A percentile compares a stretch with the other conserved stretches of the same genome.
phyloP scores from a whole-genome alignment of 2,113 vertebrate genomes.

The Podilymbus podiceps region DNA sequence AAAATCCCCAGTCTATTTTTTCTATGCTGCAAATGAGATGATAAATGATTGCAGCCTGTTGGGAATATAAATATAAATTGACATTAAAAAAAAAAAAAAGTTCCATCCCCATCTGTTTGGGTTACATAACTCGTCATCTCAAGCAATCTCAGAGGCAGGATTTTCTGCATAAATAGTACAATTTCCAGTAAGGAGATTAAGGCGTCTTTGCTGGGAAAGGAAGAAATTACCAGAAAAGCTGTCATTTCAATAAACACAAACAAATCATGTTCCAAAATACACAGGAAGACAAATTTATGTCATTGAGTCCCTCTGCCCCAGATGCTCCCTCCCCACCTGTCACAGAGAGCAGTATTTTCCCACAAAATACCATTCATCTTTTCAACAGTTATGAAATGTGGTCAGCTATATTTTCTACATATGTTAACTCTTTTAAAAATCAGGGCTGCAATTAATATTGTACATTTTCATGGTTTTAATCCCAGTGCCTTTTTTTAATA shows the following conservation, averaged over 20 bases:
- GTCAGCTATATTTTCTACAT: neutral
- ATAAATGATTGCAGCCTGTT: constrained; percentile 50
- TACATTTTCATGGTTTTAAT: neutral
- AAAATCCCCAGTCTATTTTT: neutral
- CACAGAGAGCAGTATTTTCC: neutral
- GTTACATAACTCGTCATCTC: constrained; percentile 73
- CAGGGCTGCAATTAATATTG: neutral
- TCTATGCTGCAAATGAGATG: neutral
- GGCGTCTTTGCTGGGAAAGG: constrained; percentile 56
- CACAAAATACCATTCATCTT: neutral
- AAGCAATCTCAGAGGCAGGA: constrained; percentile 67
- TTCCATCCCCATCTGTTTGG: constrained; percentile 71
- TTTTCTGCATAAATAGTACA: constrained; percentile 74
- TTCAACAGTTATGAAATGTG: neutral
- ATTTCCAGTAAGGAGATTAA: constrained; percentile 75
- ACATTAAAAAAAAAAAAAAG: constrained; percentile 18
- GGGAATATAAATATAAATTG: constrained; percentile 59
- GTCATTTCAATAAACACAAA: constrained; percentile 55
- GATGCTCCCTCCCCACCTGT: neutral
- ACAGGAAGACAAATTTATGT: constrained; percentile 36
- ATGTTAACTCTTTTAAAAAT: neutral
- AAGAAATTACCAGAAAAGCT: constrained; percentile 65
- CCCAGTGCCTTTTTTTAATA: neutral
- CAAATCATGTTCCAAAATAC: constrained; percentile 52
- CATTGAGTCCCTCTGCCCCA: constrained; percentile 7